Base-by-base conservation (phyloP, 2,113 vertebrate species). In the Ornithorhynchus anatinus region DNA sequence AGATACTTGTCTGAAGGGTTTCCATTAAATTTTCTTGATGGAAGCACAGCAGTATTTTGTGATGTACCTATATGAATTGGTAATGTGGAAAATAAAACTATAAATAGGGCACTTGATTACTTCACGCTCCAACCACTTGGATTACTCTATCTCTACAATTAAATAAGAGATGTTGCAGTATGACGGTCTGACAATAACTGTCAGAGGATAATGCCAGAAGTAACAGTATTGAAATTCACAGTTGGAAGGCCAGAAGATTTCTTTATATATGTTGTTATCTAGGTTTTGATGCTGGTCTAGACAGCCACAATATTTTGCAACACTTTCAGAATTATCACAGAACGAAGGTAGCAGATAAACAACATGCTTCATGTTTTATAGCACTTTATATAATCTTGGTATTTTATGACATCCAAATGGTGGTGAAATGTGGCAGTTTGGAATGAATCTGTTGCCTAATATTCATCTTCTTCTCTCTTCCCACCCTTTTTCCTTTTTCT, bases 11-110 rank as follows among this genome's bases (percentile, higher is more conserved):
- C 74, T 75, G 62, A 73, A 87, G 67, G 56, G 56, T 78, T 87
- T 89, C 39, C 61, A 59, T 83, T 84, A 64, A 58, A 79, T 79
- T 86, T 85, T 75, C 69, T 73, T 77, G 65, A 82, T 80, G 76
- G 51, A 42, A 76, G 54, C 45, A 48, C 32, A 59, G 32, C 51
- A 35, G 16, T 79, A 74, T 67, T 90, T 84, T 82, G 61, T 71
- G 51, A 56, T 74, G 44, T 63, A 65, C 84, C 80, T 77, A 6
- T 80, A 73, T 77, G 79, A 87, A 69, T 50, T 62, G 35, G 14
- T 72, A 87, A 80, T 75, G 45, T 79, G 42, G 36, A 67, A 90
- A 87, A 82, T 82, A 88, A 80, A 85, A 88, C 75, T 79, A 83
- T 73, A 82, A 86, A 79, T 84, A 1, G 3, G 58, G 33, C 61